phyloP scores from a whole-genome alignment of 2,797 vertebrate species.

The Masticophis lateralis region DNA sequence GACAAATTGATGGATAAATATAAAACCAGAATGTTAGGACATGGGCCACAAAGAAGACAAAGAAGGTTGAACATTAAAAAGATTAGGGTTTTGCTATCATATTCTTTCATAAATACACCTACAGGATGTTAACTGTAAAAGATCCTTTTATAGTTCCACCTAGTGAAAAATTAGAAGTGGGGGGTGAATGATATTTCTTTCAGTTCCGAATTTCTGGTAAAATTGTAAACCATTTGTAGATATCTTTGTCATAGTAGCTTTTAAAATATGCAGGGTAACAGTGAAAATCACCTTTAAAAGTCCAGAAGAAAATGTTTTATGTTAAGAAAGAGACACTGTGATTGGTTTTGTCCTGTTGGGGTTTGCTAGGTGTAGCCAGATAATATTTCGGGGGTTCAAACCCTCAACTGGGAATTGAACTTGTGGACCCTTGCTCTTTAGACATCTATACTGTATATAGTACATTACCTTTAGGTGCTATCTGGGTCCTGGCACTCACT shows the following conservation, averaged over 20 bases:
- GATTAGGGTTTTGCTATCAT: not conserved
- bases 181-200: not conserved
- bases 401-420: not conserved
- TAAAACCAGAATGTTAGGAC: not conserved
- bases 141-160: not conserved
- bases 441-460: not conserved
- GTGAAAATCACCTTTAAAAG: constrained; percentile 43
- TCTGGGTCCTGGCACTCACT: not conserved
- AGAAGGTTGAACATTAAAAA: not conserved
- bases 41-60: not conserved
- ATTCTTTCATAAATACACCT: not conserved
- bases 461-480: not conserved
- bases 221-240: constrained; percentile 45
- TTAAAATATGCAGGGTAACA: constrained; percentile 37
- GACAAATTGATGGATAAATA: not conserved
- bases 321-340: not conserved
- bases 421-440: not conserved
- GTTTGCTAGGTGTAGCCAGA: not conserved
- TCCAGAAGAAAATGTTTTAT: constrained; percentile 44
- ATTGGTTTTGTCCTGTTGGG: not conserved
- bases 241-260: constrained; percentile 57
- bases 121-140: not conserved
- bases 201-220: constrained; percentile 39
- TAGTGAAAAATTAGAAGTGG: not conserved
- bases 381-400: not conserved